phyloP scores from a whole-genome alignment of 2,113 vertebrate species.

The Rousettus leschenaultii region DNA sequence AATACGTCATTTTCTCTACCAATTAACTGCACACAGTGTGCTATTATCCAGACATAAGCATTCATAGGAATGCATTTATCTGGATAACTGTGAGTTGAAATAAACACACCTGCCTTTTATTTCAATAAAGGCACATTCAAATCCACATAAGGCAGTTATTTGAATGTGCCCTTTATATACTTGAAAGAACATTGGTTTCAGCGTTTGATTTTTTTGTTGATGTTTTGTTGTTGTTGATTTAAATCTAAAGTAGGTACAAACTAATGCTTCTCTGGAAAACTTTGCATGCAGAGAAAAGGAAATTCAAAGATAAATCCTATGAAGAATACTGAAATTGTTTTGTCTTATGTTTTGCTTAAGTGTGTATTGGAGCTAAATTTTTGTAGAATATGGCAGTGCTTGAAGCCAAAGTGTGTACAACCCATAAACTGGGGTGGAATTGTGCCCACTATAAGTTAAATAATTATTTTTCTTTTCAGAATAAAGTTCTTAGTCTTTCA shows the following conservation, averaged over 20 bases:
- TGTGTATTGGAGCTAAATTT: not conserved
- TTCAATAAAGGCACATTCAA: conserved; percentile 81
- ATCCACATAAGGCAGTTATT: conserved; percentile 79
- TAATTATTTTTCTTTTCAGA: conserved; percentile 19
- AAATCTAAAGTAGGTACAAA: conserved; percentile 49
- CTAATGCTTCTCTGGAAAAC: conserved; percentile 71
- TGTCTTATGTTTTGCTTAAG: not conserved
- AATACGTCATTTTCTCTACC: conserved; percentile 65
- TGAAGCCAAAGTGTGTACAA: conserved; percentile 22
- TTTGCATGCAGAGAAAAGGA: conserved; percentile 74
- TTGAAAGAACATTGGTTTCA: conserved; percentile 69
- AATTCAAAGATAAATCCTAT: conserved; percentile 72
- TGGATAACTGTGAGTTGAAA: conserved; percentile 77
- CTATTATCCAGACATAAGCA: conserved; percentile 69
- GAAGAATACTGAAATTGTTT: conserved; percentile 35
- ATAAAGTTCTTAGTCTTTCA: not conserved
- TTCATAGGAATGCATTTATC: conserved; percentile 66
- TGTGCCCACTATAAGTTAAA: not conserved
- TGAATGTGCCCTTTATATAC: conserved; percentile 77
- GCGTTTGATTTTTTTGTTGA: conserved; percentile 49
- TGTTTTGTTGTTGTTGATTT: conserved; percentile 67
- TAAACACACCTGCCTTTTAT: conserved; percentile 78
- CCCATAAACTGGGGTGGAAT: not conserved
- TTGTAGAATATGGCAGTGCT: not conserved
- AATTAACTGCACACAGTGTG: conserved; percentile 57